These are phyloP conservation scores for Australoheros scitulus DNA, from an alignment of 2,113 vertebrate species.

Conservation along the genomic window DNA sequence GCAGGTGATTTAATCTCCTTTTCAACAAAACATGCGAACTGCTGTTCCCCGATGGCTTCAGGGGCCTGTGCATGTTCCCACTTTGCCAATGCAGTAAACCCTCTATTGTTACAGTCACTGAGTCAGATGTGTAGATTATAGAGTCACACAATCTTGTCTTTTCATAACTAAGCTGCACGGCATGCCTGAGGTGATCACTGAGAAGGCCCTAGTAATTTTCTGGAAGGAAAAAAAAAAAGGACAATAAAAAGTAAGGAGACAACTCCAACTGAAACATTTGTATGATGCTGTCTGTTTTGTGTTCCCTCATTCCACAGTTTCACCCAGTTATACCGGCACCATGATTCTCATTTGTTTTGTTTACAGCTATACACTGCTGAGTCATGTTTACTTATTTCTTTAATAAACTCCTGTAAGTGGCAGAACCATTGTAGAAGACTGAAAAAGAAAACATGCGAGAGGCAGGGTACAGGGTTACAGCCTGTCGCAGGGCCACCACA, in stretches of 20 bases:
- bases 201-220: background rate
- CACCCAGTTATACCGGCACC: background rate
- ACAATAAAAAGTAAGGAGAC: background rate
- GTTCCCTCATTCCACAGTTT: background rate
- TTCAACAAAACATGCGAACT: background rate
- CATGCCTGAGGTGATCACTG: background rate
- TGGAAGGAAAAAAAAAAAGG: background rate
- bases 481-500: too few species aligned
- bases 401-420: too few species aligned
- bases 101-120: background rate
- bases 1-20: background rate
- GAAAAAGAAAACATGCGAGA: too few species aligned
- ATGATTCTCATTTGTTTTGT: background rate
- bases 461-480: too few species aligned
- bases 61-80: background rate
- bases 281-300: background rate
- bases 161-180: background rate
- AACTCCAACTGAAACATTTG: background rate
- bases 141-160: background rate
- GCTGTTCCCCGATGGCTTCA: background rate
- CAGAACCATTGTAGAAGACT: too few species aligned
- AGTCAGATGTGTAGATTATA: background rate
- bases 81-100: background rate
- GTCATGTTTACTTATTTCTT: too few species aligned
- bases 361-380: background rate